Evolutionary conservation across 1,140 invertebrate genomes (phyloP).

Genomic region (Lordiphosa collinella): DNA sequence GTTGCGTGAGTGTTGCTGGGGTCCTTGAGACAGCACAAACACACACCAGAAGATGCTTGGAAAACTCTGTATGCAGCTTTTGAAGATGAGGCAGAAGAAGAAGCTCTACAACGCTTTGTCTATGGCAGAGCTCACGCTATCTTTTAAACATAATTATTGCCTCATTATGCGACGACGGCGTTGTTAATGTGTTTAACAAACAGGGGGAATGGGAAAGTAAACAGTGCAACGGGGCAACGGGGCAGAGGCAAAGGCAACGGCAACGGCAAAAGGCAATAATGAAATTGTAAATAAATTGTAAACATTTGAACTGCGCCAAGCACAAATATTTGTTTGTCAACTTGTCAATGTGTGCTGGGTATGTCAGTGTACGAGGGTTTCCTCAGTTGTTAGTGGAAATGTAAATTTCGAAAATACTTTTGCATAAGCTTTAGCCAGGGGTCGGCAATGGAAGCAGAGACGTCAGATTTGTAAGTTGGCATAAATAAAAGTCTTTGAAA

Average conservation of each 20-base stretch:
- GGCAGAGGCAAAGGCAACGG: constrained; percentile 6
- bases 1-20: constrained; percentile 25
- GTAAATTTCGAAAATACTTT: too few species aligned
- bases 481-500: too few species aligned
- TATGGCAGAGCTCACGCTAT: constrained; percentile 25
- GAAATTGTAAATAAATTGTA: constrained; percentile 75
- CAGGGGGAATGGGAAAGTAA: constrained; percentile 47
- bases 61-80: constrained; percentile 5
- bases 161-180: constrained; percentile 60
- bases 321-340: constrained; percentile 54
- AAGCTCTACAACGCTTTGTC: constrained; percentile 36
- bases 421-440: too few species aligned
- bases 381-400: too few species aligned
- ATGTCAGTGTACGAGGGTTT: constrained; percentile 5
- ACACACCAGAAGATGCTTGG: constrained; percentile 14
- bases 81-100: not conserved
- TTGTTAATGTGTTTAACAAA: constrained; percentile 63
- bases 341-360: constrained; percentile 10
- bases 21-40: constrained; percentile 45
- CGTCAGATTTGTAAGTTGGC: too few species aligned
- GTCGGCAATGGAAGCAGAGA: too few species aligned
- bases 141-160: constrained; percentile 69
- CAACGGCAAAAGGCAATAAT: constrained; percentile 57
- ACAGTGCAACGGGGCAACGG: constrained; percentile 17
- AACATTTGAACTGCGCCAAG: constrained; percentile 64